These are phyloP conservation scores for Alaudala cheleensis DNA, from an alignment of 2,113 vertebrate genomes.

Conservation along the genomic window DNA sequence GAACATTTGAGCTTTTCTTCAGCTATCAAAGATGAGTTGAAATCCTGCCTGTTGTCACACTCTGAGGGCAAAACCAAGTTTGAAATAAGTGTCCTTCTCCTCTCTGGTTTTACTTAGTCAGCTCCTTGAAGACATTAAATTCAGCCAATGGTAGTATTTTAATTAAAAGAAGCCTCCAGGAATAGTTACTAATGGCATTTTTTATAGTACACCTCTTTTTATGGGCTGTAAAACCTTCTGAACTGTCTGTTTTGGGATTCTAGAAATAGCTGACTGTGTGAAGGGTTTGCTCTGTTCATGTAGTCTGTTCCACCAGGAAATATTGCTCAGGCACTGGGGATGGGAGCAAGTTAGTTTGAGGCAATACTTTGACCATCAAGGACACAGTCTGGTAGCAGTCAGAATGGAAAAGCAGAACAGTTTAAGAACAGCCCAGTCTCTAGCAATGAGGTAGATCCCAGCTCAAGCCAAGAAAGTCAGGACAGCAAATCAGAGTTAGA, in stretches of 20 bases:
- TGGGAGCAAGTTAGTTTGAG: background rate
- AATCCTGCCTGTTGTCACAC: background rate
- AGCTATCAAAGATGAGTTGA: background rate
- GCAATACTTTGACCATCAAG: background rate
- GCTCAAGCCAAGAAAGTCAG: background rate
- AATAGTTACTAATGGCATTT: background rate
- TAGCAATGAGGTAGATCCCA: background rate
- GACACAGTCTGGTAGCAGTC: background rate
- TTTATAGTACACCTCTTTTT: background rate
- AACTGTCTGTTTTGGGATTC: background rate
- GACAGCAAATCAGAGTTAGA: background rate
- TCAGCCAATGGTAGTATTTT: background rate
- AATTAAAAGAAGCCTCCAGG: background rate
- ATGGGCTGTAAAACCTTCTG: background rate
- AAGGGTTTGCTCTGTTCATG: background rate
- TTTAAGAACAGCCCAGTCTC: background rate
- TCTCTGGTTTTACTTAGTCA: background rate
- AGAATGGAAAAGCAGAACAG: background rate
- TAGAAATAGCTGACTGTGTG: background rate
- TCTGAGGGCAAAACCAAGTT: background rate
- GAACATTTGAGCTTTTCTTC: background rate
- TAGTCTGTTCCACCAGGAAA: background rate
- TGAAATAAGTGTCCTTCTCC: background rate
- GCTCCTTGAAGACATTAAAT: background rate
- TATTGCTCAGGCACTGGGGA: background rate